phyloP scores from a whole-genome alignment of 1,140 invertebrate genomes.

The Aphelinus atriplicis region DNA sequence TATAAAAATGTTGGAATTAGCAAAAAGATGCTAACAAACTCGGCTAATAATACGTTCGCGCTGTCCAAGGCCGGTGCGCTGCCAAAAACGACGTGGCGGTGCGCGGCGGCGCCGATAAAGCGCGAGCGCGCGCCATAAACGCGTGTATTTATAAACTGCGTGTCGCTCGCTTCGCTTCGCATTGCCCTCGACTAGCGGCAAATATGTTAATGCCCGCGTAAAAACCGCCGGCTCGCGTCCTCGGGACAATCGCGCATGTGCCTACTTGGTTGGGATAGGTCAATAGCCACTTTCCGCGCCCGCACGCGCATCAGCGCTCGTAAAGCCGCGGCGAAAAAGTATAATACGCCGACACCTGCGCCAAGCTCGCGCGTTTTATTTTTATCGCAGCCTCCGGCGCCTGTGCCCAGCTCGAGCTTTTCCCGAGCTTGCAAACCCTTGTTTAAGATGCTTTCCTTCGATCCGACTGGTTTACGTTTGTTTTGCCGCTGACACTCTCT shows the following conservation, averaged over 20 bases:
- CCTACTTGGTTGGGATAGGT: slow-evolving; percentile 31
- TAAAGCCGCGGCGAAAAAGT: background rate
- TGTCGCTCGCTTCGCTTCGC: too few relatives aligned
- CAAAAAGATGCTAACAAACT: background rate
- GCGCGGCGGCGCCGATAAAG: slow-evolving; percentile 2
- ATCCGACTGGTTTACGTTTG: too few relatives aligned
- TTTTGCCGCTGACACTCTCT: too few relatives aligned
- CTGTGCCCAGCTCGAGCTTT: too few relatives aligned
- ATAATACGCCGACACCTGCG: slow-evolving; percentile 12
- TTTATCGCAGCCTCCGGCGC: too few relatives aligned
- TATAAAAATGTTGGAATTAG: background rate
- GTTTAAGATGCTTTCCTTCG: too few relatives aligned
- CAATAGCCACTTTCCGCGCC: slow-evolving; percentile 22
- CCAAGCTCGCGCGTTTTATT: background rate
- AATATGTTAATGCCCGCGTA: slow-evolving; percentile 37
- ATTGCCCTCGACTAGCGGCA: slow-evolving; percentile 21
- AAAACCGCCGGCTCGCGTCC: background rate
- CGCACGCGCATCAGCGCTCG: background rate
- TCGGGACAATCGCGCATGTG: background rate
- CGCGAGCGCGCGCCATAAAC: slow-evolving; percentile 1
- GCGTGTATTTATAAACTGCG: slow-evolving; percentile 27
- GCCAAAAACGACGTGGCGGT: slow-evolving; percentile 1
- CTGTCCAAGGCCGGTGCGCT: slow-evolving; percentile 11
- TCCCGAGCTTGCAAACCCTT: too few relatives aligned
- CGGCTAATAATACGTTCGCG: slow-evolving; percentile 13